Percentiles rank a stretch among this genome's conserved stretches.
These are phyloP conservation scores for Lathronympha strigana DNA, from an alignment of 2,888 invertebrate genomes.

Conservation along the genomic window DNA sequence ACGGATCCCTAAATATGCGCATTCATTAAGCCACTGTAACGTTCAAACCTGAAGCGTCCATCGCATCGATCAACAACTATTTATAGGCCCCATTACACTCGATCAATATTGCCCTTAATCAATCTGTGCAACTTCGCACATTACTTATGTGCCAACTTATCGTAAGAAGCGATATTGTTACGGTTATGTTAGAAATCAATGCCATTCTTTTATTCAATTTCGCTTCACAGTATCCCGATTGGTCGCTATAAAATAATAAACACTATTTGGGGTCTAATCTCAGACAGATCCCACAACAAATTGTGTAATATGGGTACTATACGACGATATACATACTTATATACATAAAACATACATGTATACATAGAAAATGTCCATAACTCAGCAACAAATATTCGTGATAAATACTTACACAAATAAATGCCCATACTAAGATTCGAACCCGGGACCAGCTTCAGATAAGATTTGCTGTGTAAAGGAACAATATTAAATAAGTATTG, in stretches of 20 bases:
- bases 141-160: slow-evolving; percentile 31
- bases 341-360: too few species aligned
- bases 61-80: slow-evolving; percentile 38
- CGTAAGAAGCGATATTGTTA: slow-evolving; percentile 5
- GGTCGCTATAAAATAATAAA: too few species aligned
- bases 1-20: background rate
- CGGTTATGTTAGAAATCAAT: slow-evolving; percentile 16
- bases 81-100: slow-evolving; percentile 29
- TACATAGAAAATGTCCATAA: too few species aligned
- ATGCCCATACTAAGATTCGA: too few species aligned
- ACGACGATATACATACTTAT: too few species aligned
- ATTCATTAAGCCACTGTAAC: background rate
- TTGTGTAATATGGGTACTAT: too few species aligned
- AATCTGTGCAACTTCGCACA: slow-evolving; percentile 29
- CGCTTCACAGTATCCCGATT: background rate
- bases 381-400: too few species aligned
- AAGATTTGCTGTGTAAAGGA: too few species aligned
- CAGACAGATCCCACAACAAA: too few species aligned
- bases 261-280: too few species aligned
- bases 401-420: too few species aligned
- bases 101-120: slow-evolving; percentile 41
- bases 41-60: slow-evolving; percentile 11
- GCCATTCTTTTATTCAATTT: background rate
- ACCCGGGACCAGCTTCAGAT: too few species aligned
- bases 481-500: background rate